Evolutionary conservation across 2,888 invertebrate species (phyloP).

Genomic region (Xylota segnis): DNA sequence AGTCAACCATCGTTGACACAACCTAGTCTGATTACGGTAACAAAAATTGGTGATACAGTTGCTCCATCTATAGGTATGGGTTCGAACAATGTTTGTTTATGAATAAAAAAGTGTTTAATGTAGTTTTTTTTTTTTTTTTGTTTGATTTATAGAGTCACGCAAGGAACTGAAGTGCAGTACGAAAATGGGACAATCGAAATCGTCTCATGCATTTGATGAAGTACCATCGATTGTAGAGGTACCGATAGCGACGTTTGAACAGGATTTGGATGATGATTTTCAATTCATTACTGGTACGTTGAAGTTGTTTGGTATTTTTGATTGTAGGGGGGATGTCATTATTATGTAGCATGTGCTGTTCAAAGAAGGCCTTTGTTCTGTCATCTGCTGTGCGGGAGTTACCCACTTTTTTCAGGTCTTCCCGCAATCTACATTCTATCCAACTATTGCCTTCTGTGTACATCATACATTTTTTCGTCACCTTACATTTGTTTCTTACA

Average conservation of each 20-base stretch:
- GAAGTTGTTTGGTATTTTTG: background rate
- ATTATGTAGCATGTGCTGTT: no score
- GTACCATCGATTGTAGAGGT: conserved; percentile 84
- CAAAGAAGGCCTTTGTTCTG: no score
- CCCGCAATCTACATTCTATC: no score
- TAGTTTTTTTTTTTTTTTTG: conserved; percentile 3
- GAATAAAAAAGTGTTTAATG: background rate
- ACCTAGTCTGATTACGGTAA: conserved; percentile 90
- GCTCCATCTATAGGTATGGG: conserved; percentile 79
- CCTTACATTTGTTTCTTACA: no score
- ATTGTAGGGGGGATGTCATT: no score
- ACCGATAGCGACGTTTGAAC: conserved; percentile 89
- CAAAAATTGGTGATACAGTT: conserved; percentile 83
- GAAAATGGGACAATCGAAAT: conserved; percentile 79
- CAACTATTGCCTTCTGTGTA: no score
- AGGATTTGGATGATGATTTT: conserved; percentile 89
- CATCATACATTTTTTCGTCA: no score
- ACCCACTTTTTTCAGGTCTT: no score
- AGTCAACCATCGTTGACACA: conserved; percentile 87
- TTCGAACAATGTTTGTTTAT: conserved; percentile 4
- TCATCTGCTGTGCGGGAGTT: no score
- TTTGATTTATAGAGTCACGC: conserved; percentile 74
- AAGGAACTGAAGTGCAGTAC: conserved; percentile 78
- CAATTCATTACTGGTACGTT: conserved; percentile 86
- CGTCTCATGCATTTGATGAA: conserved; percentile 79